A percentile compares a stretch with the other conserved stretches of the same genome.
Conservation (phyloP, 2,888 invertebrate species). For the Druceiella hillmani region DNA sequence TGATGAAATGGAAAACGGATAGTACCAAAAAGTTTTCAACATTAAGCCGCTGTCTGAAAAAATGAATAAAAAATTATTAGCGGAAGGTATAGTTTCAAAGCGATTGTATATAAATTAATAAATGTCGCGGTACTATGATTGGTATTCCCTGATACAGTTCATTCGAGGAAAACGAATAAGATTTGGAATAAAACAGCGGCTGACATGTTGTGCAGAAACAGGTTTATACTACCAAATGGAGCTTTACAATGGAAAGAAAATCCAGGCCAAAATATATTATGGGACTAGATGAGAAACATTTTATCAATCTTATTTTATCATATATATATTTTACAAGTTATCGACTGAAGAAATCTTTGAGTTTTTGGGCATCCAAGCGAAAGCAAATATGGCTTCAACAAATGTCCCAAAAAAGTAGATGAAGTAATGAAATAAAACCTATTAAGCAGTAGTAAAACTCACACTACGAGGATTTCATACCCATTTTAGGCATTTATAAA, state of each 20-base stretch:
- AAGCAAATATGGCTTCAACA: not conserved
- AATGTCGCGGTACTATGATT: slow-evolving; percentile 1
- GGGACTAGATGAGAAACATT: not conserved
- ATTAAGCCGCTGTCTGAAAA: not conserved
- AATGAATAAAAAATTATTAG: slow-evolving; percentile 2
- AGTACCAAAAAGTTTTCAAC: slow-evolving; percentile 1
- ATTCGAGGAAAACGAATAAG: slow-evolving; percentile 5
- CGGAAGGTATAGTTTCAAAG: slow-evolving; percentile 2
- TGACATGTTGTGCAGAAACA: slow-evolving; percentile 1
- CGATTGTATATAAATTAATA: slow-evolving; percentile 1
- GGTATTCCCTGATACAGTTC: slow-evolving; percentile 2
- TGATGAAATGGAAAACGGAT: too few relatives aligned
- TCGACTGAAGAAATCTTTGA: slow-evolving; percentile 1
- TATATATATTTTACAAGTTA: slow-evolving; percentile 1
- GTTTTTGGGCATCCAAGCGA: not conserved
- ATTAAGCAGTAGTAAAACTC: too few relatives aligned
- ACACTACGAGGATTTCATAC: too few relatives aligned
- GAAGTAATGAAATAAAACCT: too few relatives aligned
- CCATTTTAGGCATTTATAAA: too few relatives aligned
- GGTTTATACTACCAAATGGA: too few relatives aligned
- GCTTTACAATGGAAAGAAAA: not conserved
- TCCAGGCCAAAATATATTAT: too few relatives aligned
- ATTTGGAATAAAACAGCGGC: slow-evolving; percentile 4
- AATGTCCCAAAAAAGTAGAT: not conserved
- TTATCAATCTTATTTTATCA: not conserved